phyloP scores from a whole-genome alignment of 2,888 invertebrate species.

The Chrysolina americana region DNA sequence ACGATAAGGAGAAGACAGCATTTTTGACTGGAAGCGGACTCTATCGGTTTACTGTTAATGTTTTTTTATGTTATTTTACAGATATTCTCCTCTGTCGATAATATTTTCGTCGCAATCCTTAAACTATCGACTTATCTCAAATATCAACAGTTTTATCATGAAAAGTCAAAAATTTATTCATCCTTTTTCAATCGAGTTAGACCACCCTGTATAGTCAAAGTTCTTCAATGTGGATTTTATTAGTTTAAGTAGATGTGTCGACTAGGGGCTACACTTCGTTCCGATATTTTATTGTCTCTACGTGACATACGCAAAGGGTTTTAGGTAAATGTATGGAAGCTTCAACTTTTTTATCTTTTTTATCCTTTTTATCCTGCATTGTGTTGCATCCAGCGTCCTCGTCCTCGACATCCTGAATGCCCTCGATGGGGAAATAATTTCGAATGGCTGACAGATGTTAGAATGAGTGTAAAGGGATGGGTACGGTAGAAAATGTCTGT shows the following conservation, averaged over 20 bases:
- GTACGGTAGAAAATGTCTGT: background rate
- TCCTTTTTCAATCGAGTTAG: background rate
- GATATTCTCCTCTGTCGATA: too few relatives aligned
- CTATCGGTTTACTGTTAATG: too few relatives aligned
- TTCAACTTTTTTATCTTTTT: conserved; percentile 43
- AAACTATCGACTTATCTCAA: too few relatives aligned
- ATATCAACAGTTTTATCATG: too few relatives aligned
- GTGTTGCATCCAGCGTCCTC: conserved; percentile 28
- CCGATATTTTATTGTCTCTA: conserved; percentile 48
- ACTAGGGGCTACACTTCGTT: conserved; percentile 42
- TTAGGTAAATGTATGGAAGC: conserved; percentile 46
- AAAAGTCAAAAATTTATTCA: background rate
- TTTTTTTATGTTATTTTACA: too few relatives aligned
- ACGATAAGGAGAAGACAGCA: too few relatives aligned
- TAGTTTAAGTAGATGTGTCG: conserved; percentile 46
- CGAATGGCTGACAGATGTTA: conserved; percentile 32
- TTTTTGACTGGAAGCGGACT: too few relatives aligned
- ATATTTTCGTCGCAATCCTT: too few relatives aligned
- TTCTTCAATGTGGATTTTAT: conserved; percentile 51
- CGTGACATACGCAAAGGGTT: conserved; percentile 48
- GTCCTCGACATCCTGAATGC: conserved; percentile 31
- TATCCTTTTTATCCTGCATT: conserved; percentile 32
- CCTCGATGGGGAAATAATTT: conserved; percentile 30
- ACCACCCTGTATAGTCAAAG: conserved; percentile 41
- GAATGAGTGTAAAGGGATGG: conserved; percentile 28